These are phyloP conservation scores for Polydrusus pterygomalis DNA, from an alignment of 2,888 invertebrate species.

Conservation along the genomic window DNA sequence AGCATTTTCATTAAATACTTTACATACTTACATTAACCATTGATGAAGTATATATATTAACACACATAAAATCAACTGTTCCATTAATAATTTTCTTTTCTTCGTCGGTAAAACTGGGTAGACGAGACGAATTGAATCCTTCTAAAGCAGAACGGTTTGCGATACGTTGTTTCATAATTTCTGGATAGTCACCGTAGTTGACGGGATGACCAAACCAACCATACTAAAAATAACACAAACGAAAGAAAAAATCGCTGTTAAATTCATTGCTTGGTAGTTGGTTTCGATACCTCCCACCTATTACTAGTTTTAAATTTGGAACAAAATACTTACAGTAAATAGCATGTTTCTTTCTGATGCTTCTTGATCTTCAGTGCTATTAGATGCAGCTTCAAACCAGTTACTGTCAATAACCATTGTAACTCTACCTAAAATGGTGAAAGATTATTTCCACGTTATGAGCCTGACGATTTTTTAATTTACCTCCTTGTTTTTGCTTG, in stretches of 20 bases:
- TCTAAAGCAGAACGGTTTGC: conserved; percentile 76
- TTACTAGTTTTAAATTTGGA: too few relatives aligned
- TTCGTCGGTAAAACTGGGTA: conserved; percentile 77
- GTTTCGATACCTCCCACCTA: too few relatives aligned
- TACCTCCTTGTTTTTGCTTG: conserved; percentile 61
- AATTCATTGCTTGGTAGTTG: too few relatives aligned
- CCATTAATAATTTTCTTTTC: conserved; percentile 76
- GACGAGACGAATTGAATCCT: conserved; percentile 76
- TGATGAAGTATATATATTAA: conserved; percentile 82
- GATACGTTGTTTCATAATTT: conserved; percentile 77
- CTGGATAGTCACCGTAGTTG: conserved; percentile 80
- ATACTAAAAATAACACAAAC: conserved; percentile 51
- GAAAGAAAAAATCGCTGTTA: too few relatives aligned
- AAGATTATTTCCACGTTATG: too few relatives aligned
- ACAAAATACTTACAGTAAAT: conserved; percentile 73
- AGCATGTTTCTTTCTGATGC: conserved; percentile 75
- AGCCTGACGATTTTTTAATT: not conserved
- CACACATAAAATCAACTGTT: conserved; percentile 82
- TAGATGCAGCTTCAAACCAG: conserved; percentile 77
- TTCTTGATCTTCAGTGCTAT: conserved; percentile 75
- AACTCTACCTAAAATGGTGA: conserved; percentile 48
- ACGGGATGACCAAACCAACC: conserved; percentile 74
- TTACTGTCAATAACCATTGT: conserved; percentile 76
- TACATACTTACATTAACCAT: conserved; percentile 35
- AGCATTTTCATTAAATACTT: too few relatives aligned